Percentiles rank a stretch among this genome's conserved stretches.
Evolutionary conservation across 2,888 invertebrate genomes (phyloP).

Genomic region (Lepidochrysops patricia): DNA sequence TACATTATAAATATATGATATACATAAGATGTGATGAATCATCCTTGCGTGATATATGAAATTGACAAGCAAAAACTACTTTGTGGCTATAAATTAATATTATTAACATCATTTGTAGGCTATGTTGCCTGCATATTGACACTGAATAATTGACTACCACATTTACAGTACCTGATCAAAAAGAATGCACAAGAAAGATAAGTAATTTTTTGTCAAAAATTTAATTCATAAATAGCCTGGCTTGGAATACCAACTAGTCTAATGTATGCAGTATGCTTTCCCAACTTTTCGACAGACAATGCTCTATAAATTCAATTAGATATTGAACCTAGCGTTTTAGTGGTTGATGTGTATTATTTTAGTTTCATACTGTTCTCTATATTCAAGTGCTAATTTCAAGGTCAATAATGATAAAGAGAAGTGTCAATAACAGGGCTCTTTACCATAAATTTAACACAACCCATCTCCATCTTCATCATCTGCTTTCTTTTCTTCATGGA

Average conservation of each 20-base stretch:
- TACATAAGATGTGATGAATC: not conserved
- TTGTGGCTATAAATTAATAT: not conserved
- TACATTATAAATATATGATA: too few relatives aligned
- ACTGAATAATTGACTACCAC: not conserved
- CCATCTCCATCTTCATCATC: slow-evolving; percentile 45
- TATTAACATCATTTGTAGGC: not conserved
- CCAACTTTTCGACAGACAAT: too few relatives aligned
- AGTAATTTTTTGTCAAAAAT: too few relatives aligned
- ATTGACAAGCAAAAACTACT: not conserved
- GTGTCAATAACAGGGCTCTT: not conserved
- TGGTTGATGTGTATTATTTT: too few relatives aligned
- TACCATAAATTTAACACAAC: slow-evolving; percentile 25
- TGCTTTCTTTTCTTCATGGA: slow-evolving; percentile 26
- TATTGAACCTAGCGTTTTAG: too few relatives aligned
- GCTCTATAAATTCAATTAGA: too few relatives aligned
- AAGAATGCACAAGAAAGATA: too few relatives aligned
- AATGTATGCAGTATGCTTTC: too few relatives aligned
- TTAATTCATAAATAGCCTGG: too few relatives aligned
- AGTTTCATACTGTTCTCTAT: too few relatives aligned
- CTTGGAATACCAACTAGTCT: too few relatives aligned
- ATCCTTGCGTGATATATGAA: not conserved
- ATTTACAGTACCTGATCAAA: not conserved
- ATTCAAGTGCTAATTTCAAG: too few relatives aligned
- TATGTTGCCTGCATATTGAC: not conserved
- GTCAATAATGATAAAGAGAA: not conserved